Base-by-base conservation (phyloP, 2,888 invertebrate genomes). In the Neoaliturus tenellus region DNA sequence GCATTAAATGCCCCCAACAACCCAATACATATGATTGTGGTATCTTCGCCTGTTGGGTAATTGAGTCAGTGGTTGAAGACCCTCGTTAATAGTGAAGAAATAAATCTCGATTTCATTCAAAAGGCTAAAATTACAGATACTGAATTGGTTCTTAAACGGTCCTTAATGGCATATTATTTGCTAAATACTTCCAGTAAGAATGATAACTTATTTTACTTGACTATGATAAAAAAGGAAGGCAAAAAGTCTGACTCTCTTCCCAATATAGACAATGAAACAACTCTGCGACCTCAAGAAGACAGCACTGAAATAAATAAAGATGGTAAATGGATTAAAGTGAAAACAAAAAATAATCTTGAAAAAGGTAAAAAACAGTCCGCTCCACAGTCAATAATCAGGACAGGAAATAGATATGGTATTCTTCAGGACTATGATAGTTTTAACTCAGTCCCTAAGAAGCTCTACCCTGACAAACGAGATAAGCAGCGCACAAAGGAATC, bases 31-130 rank as follows among this genome's bases (percentile, higher is more conserved):
- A 69, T 33, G 69, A 69, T 33, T 69, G 69, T 69, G 69, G 69
- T 6, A 69, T 69, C 17, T 69, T 69, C n/a, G n/a, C 69, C 23
- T 69, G 69, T n/a, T 69, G 69, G 69, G n/a, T 69, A 33, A n/a
- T 69, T 12, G 69, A 69, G 35, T 31, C 69, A 2, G 8, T 69
- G n/a, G 35, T 69, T 3, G 69, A 69, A 8, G 69, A 69, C 31
- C n/a, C 10, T 69, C 2, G n/a, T 69, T 4, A 69, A 69, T 69
- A 33, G 33, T 69, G 20, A 31, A 12, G 35, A 69, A 31, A 5
- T 28, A 10, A 69, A 69, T 10, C 10, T 69, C 10, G n/a, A 69
- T 33, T 69, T 69, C 33, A 31, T 69, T 69, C 10, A 69, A 69
- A 31, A 69, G 4, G 33, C 69, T n/a, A 69, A 4, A 4, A 10